Conservation (phyloP, 2,113 vertebrate genomes). For the Heterotis niloticus region DNA sequence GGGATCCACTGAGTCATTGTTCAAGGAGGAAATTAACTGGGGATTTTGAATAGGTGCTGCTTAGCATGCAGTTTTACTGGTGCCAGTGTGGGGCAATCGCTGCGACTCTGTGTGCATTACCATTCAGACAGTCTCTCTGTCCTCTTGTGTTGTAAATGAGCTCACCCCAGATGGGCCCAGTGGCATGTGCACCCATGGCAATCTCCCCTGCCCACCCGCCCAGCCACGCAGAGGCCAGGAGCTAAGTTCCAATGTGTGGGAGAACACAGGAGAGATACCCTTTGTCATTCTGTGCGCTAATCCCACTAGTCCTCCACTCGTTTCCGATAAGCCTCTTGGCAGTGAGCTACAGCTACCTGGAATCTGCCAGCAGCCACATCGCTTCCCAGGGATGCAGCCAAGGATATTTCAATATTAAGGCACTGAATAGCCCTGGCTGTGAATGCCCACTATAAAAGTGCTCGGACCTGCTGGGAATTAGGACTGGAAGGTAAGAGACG, state of each 20-base stretch:
- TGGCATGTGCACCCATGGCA: not conserved
- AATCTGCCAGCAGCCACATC: no score
- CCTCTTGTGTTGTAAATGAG: not conserved
- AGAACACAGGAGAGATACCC: not conserved
- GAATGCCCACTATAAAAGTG: constrained; percentile 42
- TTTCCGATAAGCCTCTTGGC: not conserved
- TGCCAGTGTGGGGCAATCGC: not conserved
- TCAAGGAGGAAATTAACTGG: no score
- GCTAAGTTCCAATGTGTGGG: not conserved
- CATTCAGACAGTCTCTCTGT: not conserved
- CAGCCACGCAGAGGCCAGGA: not conserved
- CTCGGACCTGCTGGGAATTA: constrained; percentile 40
- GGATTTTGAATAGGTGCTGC: no score
- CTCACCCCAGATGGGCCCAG: not conserved
- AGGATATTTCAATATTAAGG: not conserved
- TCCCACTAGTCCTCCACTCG: not conserved
- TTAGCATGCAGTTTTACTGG: no score
- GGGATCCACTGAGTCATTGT: no score
- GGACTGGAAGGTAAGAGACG: constrained; percentile 31
- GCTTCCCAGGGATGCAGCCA: no score
- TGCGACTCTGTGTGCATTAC: not conserved
- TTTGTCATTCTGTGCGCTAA: not conserved
- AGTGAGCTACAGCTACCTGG: not conserved
- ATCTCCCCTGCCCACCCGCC: not conserved
- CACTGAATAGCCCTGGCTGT: constrained; percentile 47